Base-by-base conservation (phyloP, 2,797 vertebrate genomes). In the Argyrosomus regius region DNA sequence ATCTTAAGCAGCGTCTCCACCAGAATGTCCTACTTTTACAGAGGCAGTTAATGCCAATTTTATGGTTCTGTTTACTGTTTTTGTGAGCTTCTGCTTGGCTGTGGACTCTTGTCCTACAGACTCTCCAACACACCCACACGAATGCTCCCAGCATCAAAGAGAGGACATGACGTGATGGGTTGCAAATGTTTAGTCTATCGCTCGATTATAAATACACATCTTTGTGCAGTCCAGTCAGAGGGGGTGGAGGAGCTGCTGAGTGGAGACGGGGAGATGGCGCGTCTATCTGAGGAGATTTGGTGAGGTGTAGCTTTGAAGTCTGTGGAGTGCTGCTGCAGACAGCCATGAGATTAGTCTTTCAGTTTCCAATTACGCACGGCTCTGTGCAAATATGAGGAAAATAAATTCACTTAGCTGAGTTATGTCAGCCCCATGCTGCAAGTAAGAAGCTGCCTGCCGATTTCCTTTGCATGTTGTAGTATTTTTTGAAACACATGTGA, bases 261-360 rank as follows among this genome's bases (percentile, higher is more conserved):
- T 12, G 24, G 43, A 65, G 46, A 48, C 46, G 31, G 31, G 45
- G 56, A 61, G 14, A 26, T 1, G 11, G 48, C 50, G 28, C 9
- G 17, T 81, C n/a, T 81, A 26, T 41, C 28, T 28, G 57, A 82
- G 63, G n/a, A 53, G 72, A 71, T 73, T 54, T 64, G 35, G 31
- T 57, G 75, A 59, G 73, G 61, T 78, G 80, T 48, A 28, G 72
- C 82, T 87, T 82, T 90, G 77, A 88, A 68, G 86, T 83, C 70
- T 75, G 74, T 66, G 75, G 71, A 70, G 78, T 59, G 56, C 71
- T 60, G 70, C 58, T 35, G 71, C 66, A 74, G 83, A 80, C 78
- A 80, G 70, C 56, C 75, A 62, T 79, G 78, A 77, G 78, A 87
- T 45, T 58, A 52, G 39, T 64, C 61, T 74, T 76, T 75, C 66